Evolutionary conservation across 1,140 invertebrate species (phyloP).

Genomic region (Drosophila lacertosa): DNA sequence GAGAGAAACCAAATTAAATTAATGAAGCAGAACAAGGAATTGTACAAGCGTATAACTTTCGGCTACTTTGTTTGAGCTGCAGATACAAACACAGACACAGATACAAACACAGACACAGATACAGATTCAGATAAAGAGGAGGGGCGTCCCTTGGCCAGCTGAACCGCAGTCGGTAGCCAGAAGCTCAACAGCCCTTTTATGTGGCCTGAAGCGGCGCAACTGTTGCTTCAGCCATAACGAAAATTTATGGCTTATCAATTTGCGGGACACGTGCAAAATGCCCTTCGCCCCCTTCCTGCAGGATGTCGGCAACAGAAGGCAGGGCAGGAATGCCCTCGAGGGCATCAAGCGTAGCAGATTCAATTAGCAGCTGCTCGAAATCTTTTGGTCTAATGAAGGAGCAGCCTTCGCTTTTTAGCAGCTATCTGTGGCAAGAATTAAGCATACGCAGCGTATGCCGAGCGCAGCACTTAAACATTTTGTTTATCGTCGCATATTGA

Average conservation of each 20-base stretch:
- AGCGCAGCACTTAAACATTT: constrained; percentile 23
- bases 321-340: not conserved
- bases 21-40: constrained; percentile 71
- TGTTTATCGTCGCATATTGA: constrained; percentile 31
- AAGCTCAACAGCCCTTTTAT: constrained; percentile 61
- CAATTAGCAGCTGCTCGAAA: constrained; percentile 59
- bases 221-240: constrained; percentile 62
- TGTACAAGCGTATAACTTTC: constrained; percentile 52
- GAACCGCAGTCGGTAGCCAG: constrained; percentile 14
- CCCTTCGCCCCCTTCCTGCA: not conserved
- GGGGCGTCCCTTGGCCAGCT: constrained; percentile 3
- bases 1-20: constrained; percentile 65
- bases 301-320: constrained; percentile 16
- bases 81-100: constrained; percentile 10
- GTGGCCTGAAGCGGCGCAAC: constrained; percentile 50
- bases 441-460: constrained; percentile 56
- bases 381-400: constrained; percentile 6
- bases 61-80: constrained; percentile 56
- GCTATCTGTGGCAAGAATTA: constrained; percentile 56
- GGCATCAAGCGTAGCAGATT: constrained; percentile 46
- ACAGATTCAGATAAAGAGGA: too few species aligned
- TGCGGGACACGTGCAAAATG: constrained; percentile 49
- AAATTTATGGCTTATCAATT: constrained; percentile 78
- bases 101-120: constrained; percentile 1
- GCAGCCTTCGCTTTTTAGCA: constrained; percentile 33